Evolutionary conservation across 2,797 vertebrate species (phyloP).

Genomic region (Dromococcyx pavoninus): DNA sequence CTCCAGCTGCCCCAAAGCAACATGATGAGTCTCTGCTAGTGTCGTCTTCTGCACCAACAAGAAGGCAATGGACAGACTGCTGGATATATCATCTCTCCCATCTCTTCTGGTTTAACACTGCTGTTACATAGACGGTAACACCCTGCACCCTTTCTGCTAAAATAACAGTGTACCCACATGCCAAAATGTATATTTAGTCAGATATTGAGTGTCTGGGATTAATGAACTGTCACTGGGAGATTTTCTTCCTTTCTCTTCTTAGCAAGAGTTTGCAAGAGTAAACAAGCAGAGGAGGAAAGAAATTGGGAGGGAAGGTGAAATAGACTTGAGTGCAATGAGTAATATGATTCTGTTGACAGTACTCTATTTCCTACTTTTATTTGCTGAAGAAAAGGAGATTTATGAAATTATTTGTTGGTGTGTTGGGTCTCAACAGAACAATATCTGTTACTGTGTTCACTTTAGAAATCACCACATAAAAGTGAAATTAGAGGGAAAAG

Average conservation of each 20-base stretch:
- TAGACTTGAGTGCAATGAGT: neutral
- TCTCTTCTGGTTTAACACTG: neutral
- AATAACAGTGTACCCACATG: fast-evolving
- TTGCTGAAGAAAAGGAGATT: neutral
- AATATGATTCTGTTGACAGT: neutral
- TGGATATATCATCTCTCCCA: neutral
- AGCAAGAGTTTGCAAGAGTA: neutral
- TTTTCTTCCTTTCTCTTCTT: neutral
- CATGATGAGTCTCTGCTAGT: neutral
- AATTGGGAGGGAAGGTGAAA: neutral
- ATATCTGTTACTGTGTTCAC: neutral
- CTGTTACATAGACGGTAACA: neutral
- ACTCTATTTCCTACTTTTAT: neutral
- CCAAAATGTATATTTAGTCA: neutral
- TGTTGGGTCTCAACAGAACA: too few relatives aligned
- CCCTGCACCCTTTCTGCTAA: neutral
- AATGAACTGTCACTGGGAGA: neutral
- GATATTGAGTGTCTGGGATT: neutral
- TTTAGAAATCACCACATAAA: neutral
- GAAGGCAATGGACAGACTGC: too few relatives aligned
- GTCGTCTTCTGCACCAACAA: neutral
- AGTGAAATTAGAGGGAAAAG: neutral
- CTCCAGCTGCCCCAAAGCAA: neutral
- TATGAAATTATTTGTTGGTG: neutral
- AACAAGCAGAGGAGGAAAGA: neutral